Conservation (phyloP, 2,797 vertebrate species). For the Sebastes alutus region DNA sequence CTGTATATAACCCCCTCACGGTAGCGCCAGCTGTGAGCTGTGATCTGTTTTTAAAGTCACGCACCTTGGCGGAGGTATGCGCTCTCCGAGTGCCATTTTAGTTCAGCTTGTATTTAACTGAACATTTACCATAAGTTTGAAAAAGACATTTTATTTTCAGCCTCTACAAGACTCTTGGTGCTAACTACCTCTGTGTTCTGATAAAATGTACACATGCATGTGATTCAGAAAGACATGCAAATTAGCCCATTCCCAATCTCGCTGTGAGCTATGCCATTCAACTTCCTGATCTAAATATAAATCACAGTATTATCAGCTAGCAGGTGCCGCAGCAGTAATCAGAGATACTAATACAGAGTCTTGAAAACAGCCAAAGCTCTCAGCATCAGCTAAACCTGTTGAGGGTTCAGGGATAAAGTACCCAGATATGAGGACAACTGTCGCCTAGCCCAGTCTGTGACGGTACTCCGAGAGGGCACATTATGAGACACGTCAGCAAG, state of each 20-base stretch:
- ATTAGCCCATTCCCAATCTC: neutral
- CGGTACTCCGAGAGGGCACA: neutral
- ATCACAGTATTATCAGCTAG: neutral
- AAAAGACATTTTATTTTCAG: too few relatives aligned
- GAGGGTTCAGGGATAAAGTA: neutral
- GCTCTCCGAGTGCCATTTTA: too few relatives aligned
- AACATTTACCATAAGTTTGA: too few relatives aligned
- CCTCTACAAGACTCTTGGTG: too few relatives aligned
- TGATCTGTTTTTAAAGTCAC: too few relatives aligned
- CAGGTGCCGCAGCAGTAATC: neutral
- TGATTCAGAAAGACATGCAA: neutral
- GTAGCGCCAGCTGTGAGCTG: too few relatives aligned
- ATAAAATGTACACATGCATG: neutral
- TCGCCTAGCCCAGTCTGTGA: neutral
- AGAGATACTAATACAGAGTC: neutral
- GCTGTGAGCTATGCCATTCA: neutral
- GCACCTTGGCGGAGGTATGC: too few relatives aligned
- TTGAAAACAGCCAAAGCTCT: neutral
- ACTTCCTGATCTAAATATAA: slow-evolving; percentile 16
- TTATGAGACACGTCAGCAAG: slow-evolving; percentile 27
- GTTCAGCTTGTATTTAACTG: neutral
- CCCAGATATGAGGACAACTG: slow-evolving; percentile 8
- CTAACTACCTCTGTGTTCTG: too few relatives aligned
- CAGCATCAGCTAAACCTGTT: neutral
- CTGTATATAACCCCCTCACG: too few relatives aligned